These are phyloP conservation scores for Stegostoma tigrinum DNA, from an alignment of 2,113 vertebrate species.

Conservation along the genomic window DNA sequence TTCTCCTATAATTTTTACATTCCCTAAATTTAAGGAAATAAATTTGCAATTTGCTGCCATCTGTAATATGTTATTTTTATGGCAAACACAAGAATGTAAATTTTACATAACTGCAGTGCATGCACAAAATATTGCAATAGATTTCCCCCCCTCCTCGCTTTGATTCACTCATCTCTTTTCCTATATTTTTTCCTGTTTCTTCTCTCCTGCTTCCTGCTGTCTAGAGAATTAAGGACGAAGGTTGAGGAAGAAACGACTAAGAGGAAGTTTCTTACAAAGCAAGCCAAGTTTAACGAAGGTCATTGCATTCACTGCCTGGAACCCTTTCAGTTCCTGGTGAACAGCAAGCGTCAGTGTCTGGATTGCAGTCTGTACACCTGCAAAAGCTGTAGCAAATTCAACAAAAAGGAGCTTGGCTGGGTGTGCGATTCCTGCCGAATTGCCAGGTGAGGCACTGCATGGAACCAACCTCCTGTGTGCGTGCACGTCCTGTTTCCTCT, in stretches of 20 bases:
- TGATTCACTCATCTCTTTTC: not conserved
- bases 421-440: conserved; percentile 76
- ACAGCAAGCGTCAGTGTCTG: conserved; percentile 70
- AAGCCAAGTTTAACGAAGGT: conserved; percentile 62
- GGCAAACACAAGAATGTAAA: not conserved
- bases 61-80: not conserved
- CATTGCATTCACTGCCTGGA: conserved; percentile 81
- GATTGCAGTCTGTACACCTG: conserved; percentile 72
- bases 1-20: not conserved
- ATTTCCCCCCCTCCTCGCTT: not conserved
- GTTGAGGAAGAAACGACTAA: conserved; percentile 72
- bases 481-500: not conserved
- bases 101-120: not conserved
- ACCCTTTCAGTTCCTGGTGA: conserved; percentile 74
- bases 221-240: conserved; percentile 72
- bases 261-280: conserved; percentile 61
- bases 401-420: conserved; percentile 73
- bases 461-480: not conserved
- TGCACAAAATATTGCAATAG: not conserved
- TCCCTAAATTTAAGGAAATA: not conserved
- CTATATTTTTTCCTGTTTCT: not conserved
- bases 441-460: conserved; percentile 61
- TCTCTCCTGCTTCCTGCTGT: not conserved
- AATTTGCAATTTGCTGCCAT: not conserved
- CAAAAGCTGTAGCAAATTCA: conserved; percentile 70